Evolutionary conservation across 2,888 invertebrate species (phyloP), one percentile per base, ranked within the genome.

Genomic region (Macropis europaea): DNA sequence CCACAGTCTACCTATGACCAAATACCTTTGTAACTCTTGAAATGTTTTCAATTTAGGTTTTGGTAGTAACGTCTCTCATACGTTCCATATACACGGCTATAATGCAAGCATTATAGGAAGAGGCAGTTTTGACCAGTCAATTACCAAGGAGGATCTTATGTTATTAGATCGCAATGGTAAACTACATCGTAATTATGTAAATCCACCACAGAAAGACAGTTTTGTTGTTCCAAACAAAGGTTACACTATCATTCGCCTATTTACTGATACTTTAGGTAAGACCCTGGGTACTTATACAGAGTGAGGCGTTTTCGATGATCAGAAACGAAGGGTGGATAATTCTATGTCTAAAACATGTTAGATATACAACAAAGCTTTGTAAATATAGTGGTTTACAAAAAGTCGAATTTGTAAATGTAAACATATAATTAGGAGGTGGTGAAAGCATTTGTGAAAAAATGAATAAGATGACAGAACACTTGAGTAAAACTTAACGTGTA

Each of bases 221-320:
- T 90, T 94, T 19, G 90, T 90, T 0, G 92, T 94, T 0, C 94
- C 94, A 0, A 93, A 93, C 76, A 93, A 93, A 73, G 94, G 94
- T 0, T 87, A 84, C 50, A 26, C 80, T 3, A 78, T 86, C 40
- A 68, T 86, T 24, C 82, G 82, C 0, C 75, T 87, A 13, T 69
- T 75, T 5, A 83, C 84, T 0, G 81, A 86, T 40, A 87, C 84
- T 74, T 64, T 79, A 32, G 87, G 87, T 84, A 74, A 61, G 34
- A 11, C 13, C n/a, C 11, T 36, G 3, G 11, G 6, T 6, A 9
- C 24, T 47, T 15, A 22, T 3, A 15, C 30, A 43, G 6, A 50
- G 32, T 47, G 11, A 45, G n/a, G n/a, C n/a, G n/a, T n/a, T n/a
- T n/a, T n/a, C n/a, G n/a, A n/a, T n/a, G n/a, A n/a, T n/a, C n/a